Base-by-base conservation (phyloP, 2,797 vertebrate genomes). In the Mallotus villosus region DNA sequence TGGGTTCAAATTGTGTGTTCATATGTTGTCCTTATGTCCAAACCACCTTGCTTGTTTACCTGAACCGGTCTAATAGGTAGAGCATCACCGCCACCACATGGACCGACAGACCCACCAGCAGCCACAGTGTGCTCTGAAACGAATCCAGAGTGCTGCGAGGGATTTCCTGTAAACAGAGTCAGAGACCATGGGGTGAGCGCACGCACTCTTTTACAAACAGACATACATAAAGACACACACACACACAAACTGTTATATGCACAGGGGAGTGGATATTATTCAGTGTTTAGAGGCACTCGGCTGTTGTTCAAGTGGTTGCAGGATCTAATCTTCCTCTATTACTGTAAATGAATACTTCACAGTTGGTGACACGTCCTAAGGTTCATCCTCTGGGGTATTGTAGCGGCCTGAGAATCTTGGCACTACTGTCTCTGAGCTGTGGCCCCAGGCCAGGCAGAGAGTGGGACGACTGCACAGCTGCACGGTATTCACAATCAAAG, bases 11-110 rank as follows among this genome's bases (percentile, higher is more conserved):
- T 55, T 55, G 19, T 55, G 19, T n/a, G 17, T 55, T 5, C 14
- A 19, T 4, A 53, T 19, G 14, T 53, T 19, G 17, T 53, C 19
- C 16, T 55, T 5, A 55, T 19, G 16, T 55, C 41, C 41, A 46
- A 46, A 55, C 19, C 19, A n/a, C 1, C 19, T 55, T 55, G 2
- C 19, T 55, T 6, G 63, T 46, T 11, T 87, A 98, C 97, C 97
- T 99, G 96, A 99, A 99, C 75, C 97, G 94, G 87, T 99, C 97
- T 88, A 99, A 87, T 86, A 99, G 95, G 90, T 98, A 99, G 58
- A 99, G 88, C 97, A 98, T 99, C 89, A 99, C 97, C 46, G 97
- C 97, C 91, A 99, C 97, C 92, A 99, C 97, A 1, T 99, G 97
- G 78, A 99, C 97, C 1, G 97, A 99, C 46, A 99, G 92, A 73